Percentiles rank a stretch among this genome's conserved stretches.
Evolutionary conservation across 2,888 invertebrate genomes (phyloP).

Genomic region (Drosophila subsilvestris): DNA sequence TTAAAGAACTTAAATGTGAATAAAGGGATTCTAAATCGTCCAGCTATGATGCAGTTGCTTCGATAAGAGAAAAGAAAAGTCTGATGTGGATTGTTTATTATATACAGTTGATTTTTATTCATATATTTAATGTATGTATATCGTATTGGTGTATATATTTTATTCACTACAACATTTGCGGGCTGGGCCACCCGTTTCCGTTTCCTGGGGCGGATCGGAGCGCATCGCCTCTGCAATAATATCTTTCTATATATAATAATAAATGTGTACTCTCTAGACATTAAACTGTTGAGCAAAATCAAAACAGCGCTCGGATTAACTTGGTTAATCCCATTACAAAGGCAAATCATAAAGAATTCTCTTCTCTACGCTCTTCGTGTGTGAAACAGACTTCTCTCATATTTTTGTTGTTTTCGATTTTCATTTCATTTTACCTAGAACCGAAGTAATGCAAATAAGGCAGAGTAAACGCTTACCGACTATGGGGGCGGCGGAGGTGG

Average conservation of each 20-base stretch:
- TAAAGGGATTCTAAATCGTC: constrained; percentile 74
- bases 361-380: constrained; percentile 35
- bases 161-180: constrained; percentile 59
- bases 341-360: constrained; percentile 75
- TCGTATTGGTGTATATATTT: constrained; percentile 33
- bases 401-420: constrained; percentile 11
- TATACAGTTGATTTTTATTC: constrained; percentile 75
- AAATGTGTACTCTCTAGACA: constrained; percentile 52
- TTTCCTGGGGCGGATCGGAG: constrained; percentile 14
- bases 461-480: constrained; percentile 47
- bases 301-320: constrained; percentile 74
- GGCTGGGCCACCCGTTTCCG: constrained; percentile 14
- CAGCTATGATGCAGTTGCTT: neutral
- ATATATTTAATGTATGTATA: constrained; percentile 54
- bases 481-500: constrained; percentile 26
- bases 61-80: constrained; percentile 1
- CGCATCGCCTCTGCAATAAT: constrained; percentile 42
- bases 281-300: constrained; percentile 75
- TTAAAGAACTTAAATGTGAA: constrained; percentile 53
- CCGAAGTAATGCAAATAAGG: constrained; percentile 58
- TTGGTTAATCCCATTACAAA: constrained; percentile 75
- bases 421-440: constrained; percentile 47
- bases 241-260: constrained; percentile 40
- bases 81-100: constrained; percentile 37
- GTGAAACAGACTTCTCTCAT: constrained; percentile 60